phyloP scores from a whole-genome alignment of 2,888 invertebrate genomes.

The Glomeris marginata region DNA sequence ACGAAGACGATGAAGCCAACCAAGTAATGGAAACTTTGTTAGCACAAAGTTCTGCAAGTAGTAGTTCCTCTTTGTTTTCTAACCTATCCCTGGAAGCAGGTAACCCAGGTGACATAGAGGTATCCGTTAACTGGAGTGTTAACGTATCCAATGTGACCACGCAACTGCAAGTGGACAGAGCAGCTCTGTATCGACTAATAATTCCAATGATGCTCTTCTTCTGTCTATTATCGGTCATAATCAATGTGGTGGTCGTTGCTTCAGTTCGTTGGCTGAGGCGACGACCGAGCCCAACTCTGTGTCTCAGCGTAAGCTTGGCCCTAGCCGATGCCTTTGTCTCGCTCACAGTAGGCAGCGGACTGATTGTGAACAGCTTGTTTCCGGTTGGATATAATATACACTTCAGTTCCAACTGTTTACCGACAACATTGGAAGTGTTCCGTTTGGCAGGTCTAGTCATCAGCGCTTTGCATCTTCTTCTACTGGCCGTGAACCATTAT shows the following conservation, averaged over 20 bases:
- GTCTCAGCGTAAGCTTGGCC: constrained; percentile 42
- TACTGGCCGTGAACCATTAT: constrained; percentile 49
- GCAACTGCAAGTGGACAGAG: constrained; percentile 3
- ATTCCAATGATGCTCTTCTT: constrained; percentile 32
- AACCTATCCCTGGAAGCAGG: not conserved
- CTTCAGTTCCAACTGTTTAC: constrained; percentile 24
- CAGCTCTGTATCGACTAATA: constrained; percentile 22
- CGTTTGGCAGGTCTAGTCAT: constrained; percentile 44
- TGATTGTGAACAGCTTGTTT: constrained; percentile 40
- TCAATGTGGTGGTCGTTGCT: constrained; percentile 40
- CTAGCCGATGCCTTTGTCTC: constrained; percentile 43
- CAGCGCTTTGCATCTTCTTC: constrained; percentile 45
- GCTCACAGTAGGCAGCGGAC: constrained; percentile 36
- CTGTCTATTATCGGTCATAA: constrained; percentile 37
- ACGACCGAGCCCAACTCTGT: constrained; percentile 39
- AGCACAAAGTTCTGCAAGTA: not conserved
- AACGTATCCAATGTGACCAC: not conserved
- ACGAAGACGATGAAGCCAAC: no score
- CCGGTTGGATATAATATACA: constrained; percentile 27
- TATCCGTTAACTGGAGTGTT: constrained; percentile 1
- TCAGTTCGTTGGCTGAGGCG: constrained; percentile 41
- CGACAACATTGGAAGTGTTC: constrained; percentile 29
- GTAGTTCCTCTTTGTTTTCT: not conserved
- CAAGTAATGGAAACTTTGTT: no score
- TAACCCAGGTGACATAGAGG: not conserved